phyloP scores from a whole-genome alignment of 2,797 vertebrate species.

The Falco peregrinus region DNA sequence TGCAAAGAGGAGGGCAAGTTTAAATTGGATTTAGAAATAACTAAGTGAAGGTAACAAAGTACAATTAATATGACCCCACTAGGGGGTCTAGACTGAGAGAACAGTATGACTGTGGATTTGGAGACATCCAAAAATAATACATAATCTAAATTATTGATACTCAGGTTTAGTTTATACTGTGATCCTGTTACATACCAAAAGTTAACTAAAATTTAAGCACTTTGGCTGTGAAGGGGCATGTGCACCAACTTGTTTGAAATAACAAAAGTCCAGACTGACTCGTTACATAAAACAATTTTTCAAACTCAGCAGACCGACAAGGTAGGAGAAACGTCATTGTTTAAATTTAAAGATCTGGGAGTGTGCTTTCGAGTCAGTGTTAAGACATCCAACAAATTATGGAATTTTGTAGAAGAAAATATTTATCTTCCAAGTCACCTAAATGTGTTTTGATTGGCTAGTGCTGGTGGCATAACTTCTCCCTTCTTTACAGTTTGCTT shows the following conservation, averaged over 20 bases:
- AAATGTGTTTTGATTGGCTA: neutral
- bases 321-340: neutral
- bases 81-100: neutral
- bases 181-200: neutral
- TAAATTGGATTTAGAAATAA: constrained; percentile 37
- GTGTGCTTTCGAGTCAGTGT: neutral
- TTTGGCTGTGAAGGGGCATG: neutral
- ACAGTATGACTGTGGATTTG: neutral
- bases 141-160: neutral
- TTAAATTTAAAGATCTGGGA: constrained; percentile 3
- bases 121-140: constrained; percentile 18
- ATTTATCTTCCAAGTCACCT: neutral
- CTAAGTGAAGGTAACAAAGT: neutral
- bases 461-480: neutral
- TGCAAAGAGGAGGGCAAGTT: constrained; percentile 4
- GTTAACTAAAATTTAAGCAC: neutral
- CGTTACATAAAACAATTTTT: constrained; percentile 25
- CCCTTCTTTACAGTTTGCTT: neutral
- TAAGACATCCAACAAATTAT: neutral
- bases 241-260: constrained; percentile 25
- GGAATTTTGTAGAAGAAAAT: neutral
- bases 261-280: neutral
- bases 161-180: neutral
- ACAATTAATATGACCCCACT: neutral
- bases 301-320: neutral